These are phyloP conservation scores for Scyliorhinus canicula DNA, from an alignment of 2,797 vertebrate genomes.

Conservation along the genomic window DNA sequence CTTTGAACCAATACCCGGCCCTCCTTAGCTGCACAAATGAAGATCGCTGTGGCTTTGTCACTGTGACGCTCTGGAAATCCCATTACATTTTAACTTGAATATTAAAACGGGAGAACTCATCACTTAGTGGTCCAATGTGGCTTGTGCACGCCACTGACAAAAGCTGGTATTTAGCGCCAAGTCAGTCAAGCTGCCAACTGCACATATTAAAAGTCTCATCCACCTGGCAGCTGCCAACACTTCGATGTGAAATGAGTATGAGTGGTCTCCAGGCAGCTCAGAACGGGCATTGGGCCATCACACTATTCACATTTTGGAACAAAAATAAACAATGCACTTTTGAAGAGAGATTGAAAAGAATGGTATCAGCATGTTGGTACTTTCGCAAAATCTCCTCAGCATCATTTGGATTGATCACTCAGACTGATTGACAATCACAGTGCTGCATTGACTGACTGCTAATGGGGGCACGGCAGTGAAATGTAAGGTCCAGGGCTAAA, in stretches of 20 bases:
- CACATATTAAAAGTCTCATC: not conserved
- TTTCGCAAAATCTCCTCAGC: not conserved
- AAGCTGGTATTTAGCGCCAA: not conserved
- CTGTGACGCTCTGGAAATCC: not conserved
- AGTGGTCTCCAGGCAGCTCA: not conserved
- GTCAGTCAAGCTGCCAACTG: not conserved
- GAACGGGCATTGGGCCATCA: not conserved
- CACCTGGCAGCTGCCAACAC: constrained; percentile 14
- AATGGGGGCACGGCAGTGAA: not conserved
- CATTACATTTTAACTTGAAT: not conserved
- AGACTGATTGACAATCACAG: not conserved
- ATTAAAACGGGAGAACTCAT: not conserved
- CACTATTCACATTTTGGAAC: constrained; percentile 5
- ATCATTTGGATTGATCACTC: not conserved
- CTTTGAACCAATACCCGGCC: not conserved
- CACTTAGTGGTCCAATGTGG: not conserved
- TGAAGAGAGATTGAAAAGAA: constrained; percentile 8
- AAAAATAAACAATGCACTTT: constrained; percentile 1
- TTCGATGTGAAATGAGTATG: not conserved
- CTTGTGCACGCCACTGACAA: not conserved
- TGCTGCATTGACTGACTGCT: not conserved
- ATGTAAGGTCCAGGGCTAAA: not conserved
- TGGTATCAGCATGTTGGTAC: not conserved
- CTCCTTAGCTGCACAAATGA: not conserved
- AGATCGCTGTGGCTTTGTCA: not conserved